Evolutionary conservation across 2,888 invertebrate genomes (phyloP), one percentile per base, ranked within the genome.

Genomic region (Melieria crassipennis): DNA sequence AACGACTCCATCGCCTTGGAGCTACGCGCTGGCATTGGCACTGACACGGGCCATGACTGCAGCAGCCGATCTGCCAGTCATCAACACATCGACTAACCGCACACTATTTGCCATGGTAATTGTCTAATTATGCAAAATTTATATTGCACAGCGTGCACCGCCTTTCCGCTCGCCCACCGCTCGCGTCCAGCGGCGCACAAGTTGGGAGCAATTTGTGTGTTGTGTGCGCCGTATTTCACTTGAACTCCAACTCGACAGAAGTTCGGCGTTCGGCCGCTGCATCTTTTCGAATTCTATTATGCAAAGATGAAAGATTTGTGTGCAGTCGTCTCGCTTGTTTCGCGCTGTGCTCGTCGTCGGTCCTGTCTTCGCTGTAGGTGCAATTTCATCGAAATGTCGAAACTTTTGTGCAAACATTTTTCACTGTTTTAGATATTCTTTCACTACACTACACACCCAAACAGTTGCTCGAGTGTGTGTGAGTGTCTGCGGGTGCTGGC

Each of bases 61-160:
- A n/a, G 47, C 57, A 47, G 47, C 43, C 62, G 48, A 47, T 62
- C 47, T 52, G 30, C 48, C 52, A 4, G 46, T 42, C 56, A 16
- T 16, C 16, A 16, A 16, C 13, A 45, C 57, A 47, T 65, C 46
- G n/a, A 66, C 65, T 66, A 72, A 75, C 77, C 75, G 66, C 76
- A 75, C 76, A 75, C 77, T 78, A 76, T 77, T 79, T 75, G 77
- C 76, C 76, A 74, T 78, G 78, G 79, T 79, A 78, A 78, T 78
- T 79, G 78, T 77, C 78, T 80, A 78, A 80, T 80, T 80, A 80
- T 80, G 79, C 78, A 76, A 76, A 79, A 78, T 79, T 78, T 78
- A 76, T 78, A 75, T 75, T 74, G 75, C 75, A 71, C 76, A 75
- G 72, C 75, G 42, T 43, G 42, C 60, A 60, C n/a, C n/a, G n/a